A percentile compares a stretch with the other conserved stretches of the same genome.
These are phyloP conservation scores for Coelogynopora nodosa DNA, from an alignment of 2,888 invertebrate genomes.

Conservation along the genomic window DNA sequence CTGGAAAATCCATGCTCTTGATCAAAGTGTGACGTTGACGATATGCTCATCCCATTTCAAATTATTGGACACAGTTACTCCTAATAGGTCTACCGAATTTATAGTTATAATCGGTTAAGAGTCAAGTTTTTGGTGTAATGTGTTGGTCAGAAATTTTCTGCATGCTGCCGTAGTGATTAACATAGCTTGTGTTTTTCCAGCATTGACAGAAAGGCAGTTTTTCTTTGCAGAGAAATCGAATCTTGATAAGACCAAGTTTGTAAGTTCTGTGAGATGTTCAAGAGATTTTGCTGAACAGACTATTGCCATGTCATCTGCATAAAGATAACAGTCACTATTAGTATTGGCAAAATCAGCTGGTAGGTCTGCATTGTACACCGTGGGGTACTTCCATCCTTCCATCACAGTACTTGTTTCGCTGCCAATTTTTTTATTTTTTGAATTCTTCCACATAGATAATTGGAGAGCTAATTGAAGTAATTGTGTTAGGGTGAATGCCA, in stretches of 20 bases:
- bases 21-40: too few relatives aligned
- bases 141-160: background rate
- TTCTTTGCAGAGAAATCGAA: background rate
- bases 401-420: constrained; percentile 1
- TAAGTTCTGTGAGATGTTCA: constrained; percentile 6
- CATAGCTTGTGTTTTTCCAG: background rate
- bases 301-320: constrained; percentile 4
- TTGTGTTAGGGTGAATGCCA: constrained; percentile 8
- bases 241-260: background rate
- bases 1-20: too few relatives aligned
- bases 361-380: background rate
- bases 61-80: too few relatives aligned
- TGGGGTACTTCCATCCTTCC: too few relatives aligned
- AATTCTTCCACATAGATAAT: too few relatives aligned
- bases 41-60: too few relatives aligned
- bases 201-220: background rate
- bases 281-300: background rate
- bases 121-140: too few relatives aligned
- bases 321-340: background rate
- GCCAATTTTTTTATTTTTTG: background rate
- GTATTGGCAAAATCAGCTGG: too few relatives aligned
- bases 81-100: too few relatives aligned
- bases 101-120: too few relatives aligned
- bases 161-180: background rate
- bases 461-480: too few relatives aligned